These are phyloP conservation scores for Drosophila aff. DNA, from an alignment of 1,140 invertebrate species.

Conservation along the genomic window DNA sequence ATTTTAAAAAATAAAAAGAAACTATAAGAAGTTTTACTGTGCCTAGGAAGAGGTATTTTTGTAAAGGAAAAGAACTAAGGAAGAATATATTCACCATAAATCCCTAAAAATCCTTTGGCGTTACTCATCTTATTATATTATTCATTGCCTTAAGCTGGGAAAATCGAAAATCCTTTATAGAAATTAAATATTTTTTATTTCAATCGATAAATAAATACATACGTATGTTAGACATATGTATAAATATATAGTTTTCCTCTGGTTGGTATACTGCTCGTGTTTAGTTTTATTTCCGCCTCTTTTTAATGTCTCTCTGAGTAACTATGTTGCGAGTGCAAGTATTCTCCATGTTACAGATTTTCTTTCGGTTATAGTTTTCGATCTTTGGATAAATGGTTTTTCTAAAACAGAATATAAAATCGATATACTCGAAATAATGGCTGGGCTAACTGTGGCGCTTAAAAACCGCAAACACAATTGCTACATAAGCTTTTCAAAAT, in stretches of 20 bases:
- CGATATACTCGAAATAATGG: slow-evolving; percentile 8
- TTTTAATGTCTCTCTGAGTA: slow-evolving; percentile 39
- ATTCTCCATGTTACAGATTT: neutral
- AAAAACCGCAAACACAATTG: neutral
- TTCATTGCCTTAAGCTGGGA: neutral
- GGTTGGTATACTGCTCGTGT: slow-evolving; percentile 35
- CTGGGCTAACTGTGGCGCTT: slow-evolving; percentile 12
- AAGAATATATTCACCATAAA: too few relatives aligned
- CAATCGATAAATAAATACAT: slow-evolving; percentile 30
- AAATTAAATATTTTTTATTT: slow-evolving; percentile 38
- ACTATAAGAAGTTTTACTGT: neutral
- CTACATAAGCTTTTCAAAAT: neutral
- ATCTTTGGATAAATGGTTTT: slow-evolving; percentile 30
- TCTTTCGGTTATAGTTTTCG: slow-evolving; percentile 20
- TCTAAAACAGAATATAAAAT: neutral
- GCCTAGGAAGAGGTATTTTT: neutral
- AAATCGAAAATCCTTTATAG: neutral
- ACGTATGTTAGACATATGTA: slow-evolving; percentile 3
- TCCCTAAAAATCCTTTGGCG: too few relatives aligned
- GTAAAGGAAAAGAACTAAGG: too few relatives aligned
- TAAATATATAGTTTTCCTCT: slow-evolving; percentile 44
- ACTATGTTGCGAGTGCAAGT: neutral
- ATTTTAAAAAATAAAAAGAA: slow-evolving; percentile 23
- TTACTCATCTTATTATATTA: too few relatives aligned
- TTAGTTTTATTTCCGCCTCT: slow-evolving; percentile 34